Percentiles rank a stretch among this genome's conserved stretches.
Conservation (phyloP, 2,797 vertebrate genomes). For the Trachurus trachurus region DNA sequence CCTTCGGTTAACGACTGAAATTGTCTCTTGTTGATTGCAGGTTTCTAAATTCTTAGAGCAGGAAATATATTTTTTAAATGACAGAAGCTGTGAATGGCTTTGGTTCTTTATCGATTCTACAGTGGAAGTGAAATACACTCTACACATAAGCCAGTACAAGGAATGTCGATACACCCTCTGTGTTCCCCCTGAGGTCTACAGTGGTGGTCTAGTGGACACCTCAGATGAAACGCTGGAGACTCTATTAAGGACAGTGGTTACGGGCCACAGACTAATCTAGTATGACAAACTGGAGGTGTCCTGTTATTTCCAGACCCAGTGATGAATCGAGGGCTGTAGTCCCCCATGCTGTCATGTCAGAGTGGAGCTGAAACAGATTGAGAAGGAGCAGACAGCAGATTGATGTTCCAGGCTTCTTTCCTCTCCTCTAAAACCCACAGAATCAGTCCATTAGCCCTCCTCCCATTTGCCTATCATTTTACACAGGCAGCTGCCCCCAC, state of each 20-base stretch:
- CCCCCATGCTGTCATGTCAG: slow-evolving; percentile 87
- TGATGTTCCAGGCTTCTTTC: slow-evolving; percentile 76
- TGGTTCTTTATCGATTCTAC: slow-evolving; percentile 5
- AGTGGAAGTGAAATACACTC: slow-evolving; percentile 30
- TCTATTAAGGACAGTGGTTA: slow-evolving; percentile 88
- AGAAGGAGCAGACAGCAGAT: slow-evolving; percentile 83
- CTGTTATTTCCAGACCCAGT: slow-evolving; percentile 86
- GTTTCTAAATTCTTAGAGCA: slow-evolving; percentile 8
- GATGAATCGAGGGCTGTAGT: slow-evolving; percentile 85
- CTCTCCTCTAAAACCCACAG: slow-evolving; percentile 79
- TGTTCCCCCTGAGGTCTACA: slow-evolving; percentile 74
- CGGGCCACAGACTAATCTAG: slow-evolving; percentile 87
- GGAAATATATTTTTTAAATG: background rate
- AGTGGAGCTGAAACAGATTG: slow-evolving; percentile 87
- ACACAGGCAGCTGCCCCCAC: slow-evolving; percentile 55
- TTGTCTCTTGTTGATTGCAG: slow-evolving; percentile 11
- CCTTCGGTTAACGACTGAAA: slow-evolving; percentile 12
- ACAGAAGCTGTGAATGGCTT: slow-evolving; percentile 3
- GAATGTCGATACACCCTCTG: slow-evolving; percentile 58
- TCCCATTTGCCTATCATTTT: slow-evolving; percentile 77
- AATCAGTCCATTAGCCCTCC: slow-evolving; percentile 81
- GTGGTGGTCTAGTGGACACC: slow-evolving; percentile 82
- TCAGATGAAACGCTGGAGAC: slow-evolving; percentile 81
- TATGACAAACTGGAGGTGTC: slow-evolving; percentile 90
- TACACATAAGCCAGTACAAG: slow-evolving; percentile 31